phyloP scores from a whole-genome alignment of 2,113 vertebrate genomes.

The Carassius auratus region DNA sequence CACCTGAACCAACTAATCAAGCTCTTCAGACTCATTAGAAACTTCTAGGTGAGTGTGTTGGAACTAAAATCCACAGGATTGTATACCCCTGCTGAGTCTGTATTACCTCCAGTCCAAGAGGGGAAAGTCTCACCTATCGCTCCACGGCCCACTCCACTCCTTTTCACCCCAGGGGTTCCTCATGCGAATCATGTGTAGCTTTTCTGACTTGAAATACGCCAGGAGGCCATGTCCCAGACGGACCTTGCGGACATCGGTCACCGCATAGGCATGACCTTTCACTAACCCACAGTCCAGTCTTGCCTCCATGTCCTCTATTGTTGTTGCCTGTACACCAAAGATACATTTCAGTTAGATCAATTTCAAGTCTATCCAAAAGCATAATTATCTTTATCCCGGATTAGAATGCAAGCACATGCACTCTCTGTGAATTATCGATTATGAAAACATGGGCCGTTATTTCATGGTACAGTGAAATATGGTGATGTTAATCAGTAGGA shows the following conservation, averaged over 20 bases:
- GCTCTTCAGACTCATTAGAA: too few relatives aligned
- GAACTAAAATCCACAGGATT: not conserved
- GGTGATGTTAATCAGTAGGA: constrained; percentile 12
- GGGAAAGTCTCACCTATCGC: constrained; percentile 84
- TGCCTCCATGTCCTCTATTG: constrained; percentile 88
- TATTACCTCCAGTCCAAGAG: constrained; percentile 7
- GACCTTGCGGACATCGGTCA: constrained; percentile 88
- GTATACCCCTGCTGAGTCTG: not conserved
- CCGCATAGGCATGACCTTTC: constrained; percentile 91
- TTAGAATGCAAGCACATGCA: not conserved
- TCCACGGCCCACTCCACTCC: constrained; percentile 96
- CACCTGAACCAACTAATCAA: too few relatives aligned
- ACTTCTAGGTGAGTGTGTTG: not conserved
- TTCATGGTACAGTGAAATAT: constrained; percentile 3
- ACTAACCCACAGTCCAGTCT: constrained; percentile 88
- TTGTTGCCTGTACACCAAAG: constrained; percentile 75
- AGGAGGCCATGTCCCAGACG: constrained; percentile 88
- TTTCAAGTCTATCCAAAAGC: constrained; percentile 6
- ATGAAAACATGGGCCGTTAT: not conserved
- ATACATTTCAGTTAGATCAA: not conserved
- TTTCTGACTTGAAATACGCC: constrained; percentile 90
- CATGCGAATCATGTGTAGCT: constrained; percentile 95
- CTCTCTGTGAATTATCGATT: constrained; percentile 15
- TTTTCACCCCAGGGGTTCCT: constrained; percentile 93
- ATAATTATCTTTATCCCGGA: not conserved